Conservation (phyloP, 2,797 vertebrate genomes). For the Diglossa cyanea region DNA sequence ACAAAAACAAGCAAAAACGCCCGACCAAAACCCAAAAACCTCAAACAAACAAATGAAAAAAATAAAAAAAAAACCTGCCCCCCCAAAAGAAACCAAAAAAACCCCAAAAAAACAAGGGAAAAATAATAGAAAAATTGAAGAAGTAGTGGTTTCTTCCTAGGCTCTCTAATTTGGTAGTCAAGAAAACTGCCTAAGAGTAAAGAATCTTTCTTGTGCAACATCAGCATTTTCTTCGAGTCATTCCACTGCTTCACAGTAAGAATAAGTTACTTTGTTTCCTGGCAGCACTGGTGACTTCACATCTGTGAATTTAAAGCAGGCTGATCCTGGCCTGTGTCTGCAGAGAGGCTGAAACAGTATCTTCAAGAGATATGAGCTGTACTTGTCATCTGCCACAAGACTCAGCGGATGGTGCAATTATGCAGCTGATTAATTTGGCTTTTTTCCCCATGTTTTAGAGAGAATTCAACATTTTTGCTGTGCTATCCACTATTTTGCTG, state of each 20-base stretch:
- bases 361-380: neutral
- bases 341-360: neutral
- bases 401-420: neutral
- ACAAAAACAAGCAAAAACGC: fast-evolving
- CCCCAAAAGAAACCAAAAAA: too few species aligned
- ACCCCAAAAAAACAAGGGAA: fast-evolving
- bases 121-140: neutral
- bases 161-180: neutral
- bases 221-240: neutral
- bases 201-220: neutral
- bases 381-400: neutral
- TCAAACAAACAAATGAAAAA: neutral
- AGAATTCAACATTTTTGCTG: neutral
- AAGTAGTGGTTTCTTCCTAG: neutral
- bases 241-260: neutral
- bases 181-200: neutral
- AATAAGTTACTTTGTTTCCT: neutral
- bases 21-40: neutral
- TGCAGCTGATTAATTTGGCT: neutral
- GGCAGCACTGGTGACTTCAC: neutral
- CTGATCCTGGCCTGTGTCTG: neutral
- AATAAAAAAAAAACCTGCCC: fast-evolving
- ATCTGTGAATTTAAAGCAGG: neutral
- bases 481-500: neutral
- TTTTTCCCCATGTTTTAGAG: neutral